Base-by-base conservation (phyloP, 2,113 vertebrate species). In the Pipa parva region DNA sequence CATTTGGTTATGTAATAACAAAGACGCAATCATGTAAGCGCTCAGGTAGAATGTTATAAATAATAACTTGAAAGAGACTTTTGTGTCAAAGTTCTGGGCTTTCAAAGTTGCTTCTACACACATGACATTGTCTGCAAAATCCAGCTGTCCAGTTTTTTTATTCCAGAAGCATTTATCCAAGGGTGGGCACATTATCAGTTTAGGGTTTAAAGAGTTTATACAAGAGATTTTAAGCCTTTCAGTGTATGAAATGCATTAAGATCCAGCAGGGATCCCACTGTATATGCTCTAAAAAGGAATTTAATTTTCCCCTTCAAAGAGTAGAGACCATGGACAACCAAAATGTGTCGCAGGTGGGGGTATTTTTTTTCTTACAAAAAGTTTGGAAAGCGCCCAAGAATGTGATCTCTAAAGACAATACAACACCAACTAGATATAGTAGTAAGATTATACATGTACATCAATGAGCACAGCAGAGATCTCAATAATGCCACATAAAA, bases 141-240 rank as follows among this genome's bases (percentile, higher is more conserved):
- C 74, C 63, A 70, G 63, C 68, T 57, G 21, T 31, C n/a, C 48
- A n/a, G 7, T 48, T 63, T 63, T 71, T 37, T 62, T 75, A 56
- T 68, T 59, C 2, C 48, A 66, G 54, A 0, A 25, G 27, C 59
- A 78, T 79, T 76, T 73, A 27, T 18, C 31, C 33, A 51, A 48
- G 74, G 63, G 8, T 36, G 51, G 73, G 37, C 73, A 75, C 63
- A 76, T 25, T 74, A 77, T 63, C 45, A 59, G 62, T 65, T 75
- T 67, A 67, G 55, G 42, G 55, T 56, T 42, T 45, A 65, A 65
- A 51, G 49, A 29, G 42, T 59, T 67, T 59, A 56, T 58, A 58
- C 8, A 9, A 58, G 12, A 56, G 27, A 39, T 57, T 22, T 64
- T 63, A 58, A 74, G 63, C 56, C 9, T 75, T 69, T 73, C 67